These are phyloP conservation scores for Ditula angustiorana DNA, from an alignment of 2,888 invertebrate genomes.

Conservation along the genomic window DNA sequence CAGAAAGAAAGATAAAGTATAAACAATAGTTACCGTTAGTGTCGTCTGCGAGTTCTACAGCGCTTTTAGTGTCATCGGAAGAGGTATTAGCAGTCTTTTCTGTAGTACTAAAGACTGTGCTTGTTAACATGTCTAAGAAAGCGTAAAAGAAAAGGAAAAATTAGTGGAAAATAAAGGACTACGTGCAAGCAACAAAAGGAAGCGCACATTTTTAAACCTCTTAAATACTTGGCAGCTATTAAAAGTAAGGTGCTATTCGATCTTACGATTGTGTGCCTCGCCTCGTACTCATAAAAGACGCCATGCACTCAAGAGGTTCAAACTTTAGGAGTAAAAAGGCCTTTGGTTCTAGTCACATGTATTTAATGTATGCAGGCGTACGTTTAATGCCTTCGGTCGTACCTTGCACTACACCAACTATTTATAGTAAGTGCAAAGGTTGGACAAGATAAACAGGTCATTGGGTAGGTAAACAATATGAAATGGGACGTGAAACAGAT, in stretches of 20 bases:
- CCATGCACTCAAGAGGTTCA: background rate
- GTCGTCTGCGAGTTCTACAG: slow-evolving; percentile 46
- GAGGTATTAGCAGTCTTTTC: slow-evolving; percentile 40
- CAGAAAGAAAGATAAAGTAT: slow-evolving; percentile 25
- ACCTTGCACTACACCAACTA: slow-evolving; percentile 30
- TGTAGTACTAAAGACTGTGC: slow-evolving; percentile 52
- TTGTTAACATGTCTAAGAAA: slow-evolving; percentile 61
- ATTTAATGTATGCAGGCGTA: slow-evolving; percentile 11
- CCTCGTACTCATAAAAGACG: background rate
- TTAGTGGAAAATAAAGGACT: slow-evolving; percentile 43
- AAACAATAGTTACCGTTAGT: slow-evolving; percentile 45
- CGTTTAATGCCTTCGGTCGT: background rate
- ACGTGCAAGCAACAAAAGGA: slow-evolving; percentile 52
- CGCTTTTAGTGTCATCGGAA: slow-evolving; percentile 48
- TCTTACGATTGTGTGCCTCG: background rate
- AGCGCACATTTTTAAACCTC: background rate
- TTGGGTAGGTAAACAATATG: slow-evolving; percentile 31
- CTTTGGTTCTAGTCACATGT: background rate
- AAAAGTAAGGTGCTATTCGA: background rate
- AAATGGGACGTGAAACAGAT: slow-evolving; percentile 7
- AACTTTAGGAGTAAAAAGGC: background rate
- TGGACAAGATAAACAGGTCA: slow-evolving; percentile 27
- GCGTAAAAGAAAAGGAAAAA: slow-evolving; percentile 43
- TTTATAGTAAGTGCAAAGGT: slow-evolving; percentile 36
- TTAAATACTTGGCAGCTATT: too few relatives aligned